These are phyloP conservation scores for Hoplias malabaricus DNA, from an alignment of 2,113 vertebrate genomes.

Conservation along the genomic window DNA sequence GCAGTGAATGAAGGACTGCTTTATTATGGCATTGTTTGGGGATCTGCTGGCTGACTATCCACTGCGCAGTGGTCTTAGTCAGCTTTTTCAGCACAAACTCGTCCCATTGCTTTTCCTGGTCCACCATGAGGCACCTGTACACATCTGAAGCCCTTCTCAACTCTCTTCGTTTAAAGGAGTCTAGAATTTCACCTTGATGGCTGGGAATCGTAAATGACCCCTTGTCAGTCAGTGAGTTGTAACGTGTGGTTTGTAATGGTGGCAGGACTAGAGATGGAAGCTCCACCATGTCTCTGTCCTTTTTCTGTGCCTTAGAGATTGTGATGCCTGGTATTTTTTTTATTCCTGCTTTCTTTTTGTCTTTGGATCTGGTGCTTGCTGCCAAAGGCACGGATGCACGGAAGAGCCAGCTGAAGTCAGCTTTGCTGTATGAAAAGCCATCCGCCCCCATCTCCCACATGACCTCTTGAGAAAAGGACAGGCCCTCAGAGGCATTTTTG, in stretches of 20 bases:
- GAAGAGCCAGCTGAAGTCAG: slow-evolving; percentile 64
- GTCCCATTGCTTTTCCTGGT: slow-evolving; percentile 54
- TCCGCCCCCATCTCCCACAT: slow-evolving; percentile 61
- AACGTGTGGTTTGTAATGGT: neutral
- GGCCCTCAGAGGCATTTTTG: slow-evolving; percentile 52
- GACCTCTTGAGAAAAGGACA: slow-evolving; percentile 74
- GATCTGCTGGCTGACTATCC: slow-evolving; percentile 62
- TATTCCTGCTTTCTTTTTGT: slow-evolving; percentile 12
- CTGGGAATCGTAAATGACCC: neutral
- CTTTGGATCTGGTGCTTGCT: slow-evolving; percentile 18
- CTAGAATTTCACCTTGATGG: neutral
- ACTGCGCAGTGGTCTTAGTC: slow-evolving; percentile 63
- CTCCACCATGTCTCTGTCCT: slow-evolving; percentile 12
- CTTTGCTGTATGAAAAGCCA: slow-evolving; percentile 61
- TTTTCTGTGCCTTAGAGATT: neutral
- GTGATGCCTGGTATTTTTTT: neutral
- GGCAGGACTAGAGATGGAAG: slow-evolving; percentile 5
- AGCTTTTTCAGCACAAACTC: slow-evolving; percentile 58
- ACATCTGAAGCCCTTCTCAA: neutral
- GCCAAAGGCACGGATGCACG: slow-evolving; percentile 44
- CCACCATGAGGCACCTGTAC: slow-evolving; percentile 16
- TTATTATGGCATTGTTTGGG: slow-evolving; percentile 37
- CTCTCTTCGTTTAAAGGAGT: neutral
- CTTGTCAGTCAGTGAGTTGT: neutral
- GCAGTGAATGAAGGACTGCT: slow-evolving; percentile 50